Evolutionary conservation across 2,888 invertebrate genomes (phyloP).

Genomic region (Aphelenchoides bicaudatus): DNA sequence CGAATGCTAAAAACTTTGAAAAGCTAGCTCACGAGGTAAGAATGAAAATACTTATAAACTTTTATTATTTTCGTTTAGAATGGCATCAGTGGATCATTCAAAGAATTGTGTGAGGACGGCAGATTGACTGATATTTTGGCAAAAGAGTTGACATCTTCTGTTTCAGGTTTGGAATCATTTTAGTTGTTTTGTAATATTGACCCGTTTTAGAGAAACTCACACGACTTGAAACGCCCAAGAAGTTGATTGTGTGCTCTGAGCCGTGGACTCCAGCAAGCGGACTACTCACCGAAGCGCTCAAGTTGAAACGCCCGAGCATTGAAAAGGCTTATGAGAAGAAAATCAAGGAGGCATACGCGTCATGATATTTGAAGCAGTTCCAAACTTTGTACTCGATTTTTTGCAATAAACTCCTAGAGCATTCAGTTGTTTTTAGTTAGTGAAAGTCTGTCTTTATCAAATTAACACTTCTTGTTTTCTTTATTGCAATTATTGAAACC

Average conservation of each 20-base stretch:
- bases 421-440: too few species aligned
- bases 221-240: conserved; percentile 85
- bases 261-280: conserved; percentile 97
- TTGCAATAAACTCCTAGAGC: too few species aligned
- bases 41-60: too few species aligned
- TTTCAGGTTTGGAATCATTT: neutral
- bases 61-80: conserved; percentile 25
- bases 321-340: conserved; percentile 86
- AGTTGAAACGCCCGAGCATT: conserved; percentile 91
- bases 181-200: too few species aligned
- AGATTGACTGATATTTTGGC: too few species aligned
- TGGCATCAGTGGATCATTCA: conserved; percentile 63
- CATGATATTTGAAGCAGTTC: neutral
- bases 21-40: conserved; percentile 72
- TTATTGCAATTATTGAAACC: too few species aligned
- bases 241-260: conserved; percentile 80
- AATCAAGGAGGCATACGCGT: conserved; percentile 69
- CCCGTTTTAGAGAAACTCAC: too few species aligned
- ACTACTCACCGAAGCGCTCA: conserved; percentile 93
- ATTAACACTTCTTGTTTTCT: too few species aligned
- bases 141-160: too few species aligned
- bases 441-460: too few species aligned
- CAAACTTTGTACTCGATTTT: too few species aligned
- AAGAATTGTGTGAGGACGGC: conserved; percentile 73
- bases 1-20: conserved; percentile 67